These are phyloP conservation scores for Danio albolineatus DNA, from an alignment of 2,797 vertebrate species.

Conservation along the genomic window DNA sequence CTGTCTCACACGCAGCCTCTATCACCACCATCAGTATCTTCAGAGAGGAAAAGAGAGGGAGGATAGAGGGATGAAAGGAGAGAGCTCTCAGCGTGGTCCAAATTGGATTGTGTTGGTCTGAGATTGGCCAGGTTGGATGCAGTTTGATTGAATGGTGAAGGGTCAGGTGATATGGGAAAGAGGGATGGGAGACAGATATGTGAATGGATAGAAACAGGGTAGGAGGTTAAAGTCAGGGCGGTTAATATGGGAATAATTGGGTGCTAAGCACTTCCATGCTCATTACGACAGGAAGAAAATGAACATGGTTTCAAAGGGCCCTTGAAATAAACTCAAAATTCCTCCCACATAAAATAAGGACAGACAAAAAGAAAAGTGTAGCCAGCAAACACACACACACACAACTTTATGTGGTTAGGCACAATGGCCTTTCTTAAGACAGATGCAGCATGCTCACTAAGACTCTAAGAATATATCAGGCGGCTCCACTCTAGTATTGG, in stretches of 20 bases:
- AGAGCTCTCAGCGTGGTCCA: slow-evolving; percentile 26
- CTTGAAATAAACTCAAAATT: slow-evolving; percentile 24
- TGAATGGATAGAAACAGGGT: slow-evolving; percentile 20
- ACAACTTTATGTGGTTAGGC: slow-evolving; percentile 19
- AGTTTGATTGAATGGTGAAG: slow-evolving; percentile 29
- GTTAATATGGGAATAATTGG: slow-evolving; percentile 45
- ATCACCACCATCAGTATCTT: slow-evolving; percentile 48
- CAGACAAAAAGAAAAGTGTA: slow-evolving; percentile 10
- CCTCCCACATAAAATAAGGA: slow-evolving; percentile 22
- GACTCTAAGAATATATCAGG: slow-evolving; percentile 32
- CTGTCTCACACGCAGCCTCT: slow-evolving; percentile 43
- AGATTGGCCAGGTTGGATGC: slow-evolving; percentile 43
- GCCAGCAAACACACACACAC: neutral
- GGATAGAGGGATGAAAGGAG: slow-evolving; percentile 24
- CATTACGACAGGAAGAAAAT: slow-evolving; percentile 23
- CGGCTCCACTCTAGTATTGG: slow-evolving; percentile 36
- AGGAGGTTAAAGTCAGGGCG: slow-evolving; percentile 19
- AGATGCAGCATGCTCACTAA: slow-evolving; percentile 29
- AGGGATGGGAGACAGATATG: slow-evolving; percentile 22
- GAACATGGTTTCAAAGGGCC: slow-evolving; percentile 18
- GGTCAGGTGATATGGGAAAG: slow-evolving; percentile 36
- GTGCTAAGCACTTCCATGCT: slow-evolving; percentile 31
- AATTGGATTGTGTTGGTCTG: slow-evolving; percentile 46
- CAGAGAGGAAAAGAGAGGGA: slow-evolving; percentile 29
- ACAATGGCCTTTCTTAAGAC: slow-evolving; percentile 35